A percentile compares a stretch with the other conserved stretches of the same genome.
Evolutionary conservation across 2,113 vertebrate genomes (phyloP).

Genomic region (Albula goreensis): DNA sequence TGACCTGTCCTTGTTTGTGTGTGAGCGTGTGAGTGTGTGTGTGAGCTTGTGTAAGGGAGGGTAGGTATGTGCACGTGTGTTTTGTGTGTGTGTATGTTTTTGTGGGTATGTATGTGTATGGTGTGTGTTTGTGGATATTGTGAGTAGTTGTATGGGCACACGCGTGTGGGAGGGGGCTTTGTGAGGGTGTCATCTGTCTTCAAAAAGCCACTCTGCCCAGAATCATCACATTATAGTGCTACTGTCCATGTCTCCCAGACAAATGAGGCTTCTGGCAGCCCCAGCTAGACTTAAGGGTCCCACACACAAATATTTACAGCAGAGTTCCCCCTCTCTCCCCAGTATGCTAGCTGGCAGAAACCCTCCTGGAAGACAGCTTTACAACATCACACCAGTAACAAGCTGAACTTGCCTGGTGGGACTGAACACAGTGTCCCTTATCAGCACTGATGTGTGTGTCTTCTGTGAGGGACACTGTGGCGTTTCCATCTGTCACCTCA

Average conservation of each 20-base stretch:
- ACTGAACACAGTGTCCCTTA: background rate
- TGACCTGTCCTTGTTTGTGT: background rate
- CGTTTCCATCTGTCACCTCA: background rate
- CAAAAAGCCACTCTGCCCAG: background rate
- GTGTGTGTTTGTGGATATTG: too few species aligned
- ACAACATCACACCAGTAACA: conserved; percentile 8
- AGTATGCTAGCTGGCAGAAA: background rate
- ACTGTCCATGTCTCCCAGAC: background rate
- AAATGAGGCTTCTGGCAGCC: background rate
- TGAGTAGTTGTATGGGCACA: background rate
- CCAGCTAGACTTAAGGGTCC: background rate
- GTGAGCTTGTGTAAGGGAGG: background rate
- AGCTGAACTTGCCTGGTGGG: background rate
- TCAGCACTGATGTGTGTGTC: background rate
- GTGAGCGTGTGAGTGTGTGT: background rate
- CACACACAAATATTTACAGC: background rate
- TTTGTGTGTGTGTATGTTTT: background rate
- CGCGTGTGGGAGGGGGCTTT: background rate
- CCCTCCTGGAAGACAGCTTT: background rate
- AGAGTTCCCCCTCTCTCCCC: background rate
- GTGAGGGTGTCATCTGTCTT: conserved; percentile 13
- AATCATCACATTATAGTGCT: background rate
- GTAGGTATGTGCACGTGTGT: background rate
- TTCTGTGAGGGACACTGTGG: background rate
- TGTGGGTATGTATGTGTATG: background rate